These are phyloP conservation scores for Doryteuthis pealeii DNA, from an alignment of 1,140 invertebrate genomes.

Conservation along the genomic window DNA sequence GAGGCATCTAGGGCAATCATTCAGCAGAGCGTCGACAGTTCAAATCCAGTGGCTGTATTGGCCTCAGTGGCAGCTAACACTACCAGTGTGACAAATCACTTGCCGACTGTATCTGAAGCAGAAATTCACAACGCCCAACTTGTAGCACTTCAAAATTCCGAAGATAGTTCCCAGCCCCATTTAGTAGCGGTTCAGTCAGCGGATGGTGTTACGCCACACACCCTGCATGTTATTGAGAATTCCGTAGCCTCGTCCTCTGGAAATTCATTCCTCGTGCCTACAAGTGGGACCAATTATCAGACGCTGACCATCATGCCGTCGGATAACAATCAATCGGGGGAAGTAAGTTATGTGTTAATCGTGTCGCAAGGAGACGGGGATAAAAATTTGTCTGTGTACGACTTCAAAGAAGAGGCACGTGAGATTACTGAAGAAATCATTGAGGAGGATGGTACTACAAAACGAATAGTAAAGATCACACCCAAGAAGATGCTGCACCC, in stretches of 20 bases:
- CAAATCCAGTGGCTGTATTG: constrained; percentile 34
- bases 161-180: constrained; percentile 40
- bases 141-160: constrained; percentile 44
- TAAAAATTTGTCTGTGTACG: constrained; percentile 63
- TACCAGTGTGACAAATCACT: constrained; percentile 24
- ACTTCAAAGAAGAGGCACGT: constrained; percentile 58
- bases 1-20: neutral
- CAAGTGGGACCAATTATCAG: constrained; percentile 66
- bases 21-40: constrained; percentile 19
- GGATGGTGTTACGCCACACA: constrained; percentile 20
- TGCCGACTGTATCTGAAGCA: constrained; percentile 21
- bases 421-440: constrained; percentile 64
- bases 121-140: constrained; percentile 40
- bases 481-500: constrained; percentile 71
- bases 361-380: constrained; percentile 71
- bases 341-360: constrained; percentile 87
- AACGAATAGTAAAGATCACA: constrained; percentile 64
- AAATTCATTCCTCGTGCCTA: constrained; percentile 29
- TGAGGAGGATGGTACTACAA: constrained; percentile 67
- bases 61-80: constrained; percentile 38
- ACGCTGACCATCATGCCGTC: constrained; percentile 85
- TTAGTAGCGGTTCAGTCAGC: constrained; percentile 45
- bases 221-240: constrained; percentile 24
- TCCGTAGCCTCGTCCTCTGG: neutral
- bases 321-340: constrained; percentile 67